Evolutionary conservation across 2,797 vertebrate genomes (phyloP).

Genomic region (Periparus ater): DNA sequence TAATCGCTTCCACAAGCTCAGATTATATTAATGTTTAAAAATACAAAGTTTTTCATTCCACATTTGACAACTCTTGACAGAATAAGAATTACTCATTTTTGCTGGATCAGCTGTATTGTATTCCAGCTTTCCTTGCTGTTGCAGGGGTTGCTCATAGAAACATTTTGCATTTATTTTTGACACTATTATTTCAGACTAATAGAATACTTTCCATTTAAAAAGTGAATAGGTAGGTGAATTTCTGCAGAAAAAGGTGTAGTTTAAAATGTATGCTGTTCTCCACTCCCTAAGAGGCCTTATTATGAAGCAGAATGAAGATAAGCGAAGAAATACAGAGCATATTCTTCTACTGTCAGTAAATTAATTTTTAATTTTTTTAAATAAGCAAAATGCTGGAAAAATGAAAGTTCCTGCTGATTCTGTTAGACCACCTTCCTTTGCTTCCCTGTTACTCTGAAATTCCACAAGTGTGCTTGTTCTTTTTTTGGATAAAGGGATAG

Average conservation of each 20-base stretch:
- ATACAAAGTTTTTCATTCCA: not conserved
- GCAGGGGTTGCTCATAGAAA: not conserved
- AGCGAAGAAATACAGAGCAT: not conserved
- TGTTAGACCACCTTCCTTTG: not conserved
- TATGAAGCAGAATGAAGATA: not conserved
- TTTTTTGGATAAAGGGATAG: not conserved
- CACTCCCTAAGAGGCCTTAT: not conserved
- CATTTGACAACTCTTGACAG: not conserved
- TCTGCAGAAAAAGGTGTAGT: not conserved
- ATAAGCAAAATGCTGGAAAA: not conserved
- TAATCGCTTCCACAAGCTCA: not conserved
- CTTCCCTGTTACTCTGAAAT: not conserved
- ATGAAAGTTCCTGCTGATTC: not conserved
- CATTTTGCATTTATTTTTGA: not conserved
- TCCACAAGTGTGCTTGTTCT: not conserved
- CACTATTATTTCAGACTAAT: not conserved
- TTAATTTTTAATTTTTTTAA: not conserved
- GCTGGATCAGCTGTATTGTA: not conserved
- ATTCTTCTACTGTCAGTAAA: not conserved
- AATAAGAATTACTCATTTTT: not conserved
- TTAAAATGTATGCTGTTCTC: not conserved
- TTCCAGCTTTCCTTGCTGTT: not conserved
- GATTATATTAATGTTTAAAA: slow-evolving; percentile 4
- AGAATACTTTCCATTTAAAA: not conserved
- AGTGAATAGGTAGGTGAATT: not conserved